phyloP scores from a whole-genome alignment of 2,113 vertebrate genomes.

The Phylloscopus trochiloides region DNA sequence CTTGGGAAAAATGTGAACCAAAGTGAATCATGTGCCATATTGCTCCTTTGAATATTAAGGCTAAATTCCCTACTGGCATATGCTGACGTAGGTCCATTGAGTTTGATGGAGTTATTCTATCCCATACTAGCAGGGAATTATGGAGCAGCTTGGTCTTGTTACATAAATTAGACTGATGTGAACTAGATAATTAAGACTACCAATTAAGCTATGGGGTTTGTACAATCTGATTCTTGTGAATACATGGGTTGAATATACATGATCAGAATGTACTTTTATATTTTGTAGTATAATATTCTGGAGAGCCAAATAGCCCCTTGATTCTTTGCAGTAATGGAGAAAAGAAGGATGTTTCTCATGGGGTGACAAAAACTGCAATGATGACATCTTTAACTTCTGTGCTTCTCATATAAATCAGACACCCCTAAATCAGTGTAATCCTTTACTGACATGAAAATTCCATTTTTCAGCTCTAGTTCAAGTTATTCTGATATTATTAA shows the following conservation, averaged over 20 bases:
- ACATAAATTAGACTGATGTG: not conserved
- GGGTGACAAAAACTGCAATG: not conserved
- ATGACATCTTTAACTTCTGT: not conserved
- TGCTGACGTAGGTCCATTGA: not conserved
- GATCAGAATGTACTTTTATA: not conserved
- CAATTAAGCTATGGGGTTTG: not conserved
- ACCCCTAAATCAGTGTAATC: not conserved
- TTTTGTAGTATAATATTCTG: not conserved
- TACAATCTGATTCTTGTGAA: not conserved
- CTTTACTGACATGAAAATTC: not conserved
- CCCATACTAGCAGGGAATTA: not conserved
- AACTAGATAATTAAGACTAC: not conserved
- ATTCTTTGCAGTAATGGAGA: not conserved
- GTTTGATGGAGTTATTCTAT: not conserved
- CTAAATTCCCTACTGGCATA: constrained; percentile 3
- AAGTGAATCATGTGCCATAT: constrained; percentile 3
- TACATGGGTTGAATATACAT: not conserved
- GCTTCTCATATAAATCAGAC: not conserved
- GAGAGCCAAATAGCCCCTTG: not conserved
- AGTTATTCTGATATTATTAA: not conserved
- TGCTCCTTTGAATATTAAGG: constrained; percentile 3
- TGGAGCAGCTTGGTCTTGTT: not conserved
- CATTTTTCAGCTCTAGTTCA: not conserved
- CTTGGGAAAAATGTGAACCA: constrained; percentile 59
- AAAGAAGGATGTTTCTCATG: not conserved